A percentile compares a stretch with the other conserved stretches of the same genome.
Conservation (phyloP, 2,113 vertebrate genomes). For the Serinus canaria region DNA sequence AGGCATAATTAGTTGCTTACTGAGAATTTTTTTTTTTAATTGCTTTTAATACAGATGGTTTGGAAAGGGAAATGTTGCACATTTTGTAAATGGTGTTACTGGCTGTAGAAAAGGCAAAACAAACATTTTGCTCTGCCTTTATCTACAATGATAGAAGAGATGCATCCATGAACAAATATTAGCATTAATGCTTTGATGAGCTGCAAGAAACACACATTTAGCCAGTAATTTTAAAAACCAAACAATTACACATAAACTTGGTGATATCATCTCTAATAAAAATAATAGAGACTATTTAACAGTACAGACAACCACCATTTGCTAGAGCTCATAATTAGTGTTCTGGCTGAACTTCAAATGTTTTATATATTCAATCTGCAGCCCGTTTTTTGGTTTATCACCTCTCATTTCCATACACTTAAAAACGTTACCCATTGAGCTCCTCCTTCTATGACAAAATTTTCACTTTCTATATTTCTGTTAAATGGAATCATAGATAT, state of each 20-base stretch:
- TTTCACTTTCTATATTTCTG: not conserved
- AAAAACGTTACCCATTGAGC: not conserved
- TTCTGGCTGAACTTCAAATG: not conserved
- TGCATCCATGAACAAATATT: not conserved
- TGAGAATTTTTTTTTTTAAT: not conserved
- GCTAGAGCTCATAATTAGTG: not conserved
- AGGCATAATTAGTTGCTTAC: not conserved
- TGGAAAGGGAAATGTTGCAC: not conserved
- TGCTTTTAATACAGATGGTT: not conserved
- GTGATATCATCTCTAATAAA: not conserved
- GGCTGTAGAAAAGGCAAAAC: not conserved
- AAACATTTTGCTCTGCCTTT: not conserved
- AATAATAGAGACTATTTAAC: not conserved
- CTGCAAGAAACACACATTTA: slow-evolving; percentile 11
- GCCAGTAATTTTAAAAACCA: slow-evolving; percentile 3
- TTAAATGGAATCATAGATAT: not conserved
- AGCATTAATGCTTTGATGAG: slow-evolving; percentile 9
- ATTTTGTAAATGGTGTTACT: not conserved
- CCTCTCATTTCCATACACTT: not conserved
- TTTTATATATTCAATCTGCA: not conserved
- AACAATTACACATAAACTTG: not conserved
- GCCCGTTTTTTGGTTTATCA: not conserved
- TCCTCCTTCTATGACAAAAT: not conserved
- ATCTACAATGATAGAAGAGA: not conserved
- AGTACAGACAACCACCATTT: not conserved